Conservation (phyloP, 2,888 invertebrate genomes). For the Mythimna ferrago region DNA sequence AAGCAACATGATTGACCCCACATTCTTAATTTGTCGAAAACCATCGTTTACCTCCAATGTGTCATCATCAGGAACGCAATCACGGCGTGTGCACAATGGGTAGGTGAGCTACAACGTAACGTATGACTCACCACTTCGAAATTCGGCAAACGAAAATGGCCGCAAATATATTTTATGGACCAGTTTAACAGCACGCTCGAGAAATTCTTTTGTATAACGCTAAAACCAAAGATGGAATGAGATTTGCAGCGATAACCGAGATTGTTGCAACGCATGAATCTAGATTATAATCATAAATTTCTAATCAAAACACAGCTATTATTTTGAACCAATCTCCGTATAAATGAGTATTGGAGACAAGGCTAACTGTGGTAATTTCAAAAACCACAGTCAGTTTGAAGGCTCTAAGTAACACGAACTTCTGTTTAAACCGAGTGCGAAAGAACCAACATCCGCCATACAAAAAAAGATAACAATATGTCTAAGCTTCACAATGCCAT, state of each 20-base stretch:
- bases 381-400: slow-evolving; percentile 37
- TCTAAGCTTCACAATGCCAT: background rate
- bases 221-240: slow-evolving; percentile 42
- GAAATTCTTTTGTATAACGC: slow-evolving; percentile 56
- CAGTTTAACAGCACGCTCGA: slow-evolving; percentile 60
- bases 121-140: slow-evolving; percentile 71
- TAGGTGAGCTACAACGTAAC: slow-evolving; percentile 65
- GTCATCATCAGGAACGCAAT: slow-evolving; percentile 67
- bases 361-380: slow-evolving; percentile 23
- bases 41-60: slow-evolving; percentile 58
- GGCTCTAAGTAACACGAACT: slow-evolving; percentile 32
- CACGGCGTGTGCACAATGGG: slow-evolving; percentile 66
- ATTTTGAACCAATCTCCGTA: slow-evolving; percentile 17
- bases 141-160: slow-evolving; percentile 69
- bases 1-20: slow-evolving; percentile 42
- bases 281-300: slow-evolving; percentile 18
- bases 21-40: slow-evolving; percentile 53
- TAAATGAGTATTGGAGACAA: slow-evolving; percentile 32
- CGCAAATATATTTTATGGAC: slow-evolving; percentile 61
- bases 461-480: background rate
- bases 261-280: slow-evolving; percentile 11
- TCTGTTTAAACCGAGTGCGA: slow-evolving; percentile 6
- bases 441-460: background rate
- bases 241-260: slow-evolving; percentile 28
- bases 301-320: slow-evolving; percentile 11